Conservation (phyloP, 2,888 invertebrate genomes). For the Caenorhabditis macrosperma region DNA sequence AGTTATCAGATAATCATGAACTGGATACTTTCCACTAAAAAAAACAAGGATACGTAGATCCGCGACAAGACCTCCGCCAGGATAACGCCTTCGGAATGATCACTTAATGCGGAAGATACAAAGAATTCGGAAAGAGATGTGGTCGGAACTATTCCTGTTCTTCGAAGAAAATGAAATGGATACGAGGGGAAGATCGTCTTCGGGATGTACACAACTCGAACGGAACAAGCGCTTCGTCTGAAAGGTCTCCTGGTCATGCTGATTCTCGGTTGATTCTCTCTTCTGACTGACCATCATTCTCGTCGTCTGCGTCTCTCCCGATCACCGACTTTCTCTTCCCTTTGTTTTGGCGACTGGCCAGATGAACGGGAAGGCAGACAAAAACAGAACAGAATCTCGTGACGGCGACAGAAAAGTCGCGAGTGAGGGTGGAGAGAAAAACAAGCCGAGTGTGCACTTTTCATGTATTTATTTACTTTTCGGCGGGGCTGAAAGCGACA, state of each 20-base stretch:
- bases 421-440: slow-evolving; percentile 18
- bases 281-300: slow-evolving; percentile 14
- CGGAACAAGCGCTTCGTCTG: too few species aligned
- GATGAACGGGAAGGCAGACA: slow-evolving; percentile 5
- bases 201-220: too few species aligned
- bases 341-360: slow-evolving; percentile 19
- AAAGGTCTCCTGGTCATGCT: slow-evolving; percentile 3
- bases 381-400: slow-evolving; percentile 24
- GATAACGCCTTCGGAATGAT: too few species aligned
- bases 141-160: too few species aligned
- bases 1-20: too few species aligned
- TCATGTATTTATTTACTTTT: slow-evolving; percentile 33
- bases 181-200: too few species aligned
- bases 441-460: slow-evolving; percentile 37
- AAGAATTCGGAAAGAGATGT: too few species aligned
- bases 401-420: slow-evolving; percentile 6
- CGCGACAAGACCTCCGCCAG: too few species aligned
- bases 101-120: too few species aligned
- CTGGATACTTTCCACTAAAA: too few species aligned
- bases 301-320: slow-evolving; percentile 11
- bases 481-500: slow-evolving; percentile 26
- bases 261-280: background rate
- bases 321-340: slow-evolving; percentile 28
- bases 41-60: too few species aligned
- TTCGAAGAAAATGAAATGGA: too few species aligned